These are phyloP conservation scores for Drosophila teissieri DNA, from an alignment of 1,140 invertebrate species.

Conservation along the genomic window DNA sequence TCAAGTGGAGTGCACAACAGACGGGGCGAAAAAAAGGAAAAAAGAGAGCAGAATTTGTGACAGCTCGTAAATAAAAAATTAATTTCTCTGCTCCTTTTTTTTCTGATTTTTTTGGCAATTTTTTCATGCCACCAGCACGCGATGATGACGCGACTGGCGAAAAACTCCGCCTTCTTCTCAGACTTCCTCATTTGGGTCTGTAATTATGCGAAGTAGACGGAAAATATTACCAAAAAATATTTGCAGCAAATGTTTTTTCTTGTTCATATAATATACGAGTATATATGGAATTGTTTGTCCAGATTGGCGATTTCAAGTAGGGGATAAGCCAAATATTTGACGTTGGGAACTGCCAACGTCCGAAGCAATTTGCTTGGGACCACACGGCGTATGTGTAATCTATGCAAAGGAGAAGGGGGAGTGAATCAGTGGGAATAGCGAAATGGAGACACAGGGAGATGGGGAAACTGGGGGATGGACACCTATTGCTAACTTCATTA, in stretches of 20 bases:
- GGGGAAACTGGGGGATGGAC: neutral
- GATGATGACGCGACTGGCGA: slow-evolving; percentile 63
- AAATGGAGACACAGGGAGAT: neutral
- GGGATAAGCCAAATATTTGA: slow-evolving; percentile 53
- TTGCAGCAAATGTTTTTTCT: slow-evolving; percentile 64
- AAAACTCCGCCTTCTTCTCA: slow-evolving; percentile 21
- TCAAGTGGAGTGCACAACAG: slow-evolving; percentile 46
- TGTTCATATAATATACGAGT: slow-evolving; percentile 11
- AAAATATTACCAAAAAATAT: slow-evolving; percentile 69
- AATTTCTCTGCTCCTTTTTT: slow-evolving; percentile 59
- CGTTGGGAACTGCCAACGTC: slow-evolving; percentile 26
- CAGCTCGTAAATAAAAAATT: slow-evolving; percentile 82
- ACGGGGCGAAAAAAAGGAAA: slow-evolving; percentile 45
- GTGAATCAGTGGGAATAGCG: slow-evolving; percentile 33
- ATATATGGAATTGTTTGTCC: slow-evolving; percentile 40
- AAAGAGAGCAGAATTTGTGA: slow-evolving; percentile 72
- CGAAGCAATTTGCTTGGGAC: slow-evolving; percentile 48
- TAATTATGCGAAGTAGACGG: slow-evolving; percentile 72
- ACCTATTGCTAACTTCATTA: slow-evolving; percentile 75
- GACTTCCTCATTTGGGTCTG: slow-evolving; percentile 55
- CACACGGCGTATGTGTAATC: slow-evolving; percentile 73
- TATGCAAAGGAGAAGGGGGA: slow-evolving; percentile 46
- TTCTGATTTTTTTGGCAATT: slow-evolving; percentile 23
- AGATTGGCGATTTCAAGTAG: slow-evolving; percentile 33
- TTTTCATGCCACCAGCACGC: slow-evolving; percentile 48